Percentiles rank a stretch among this genome's conserved stretches.
Conservation (phyloP, 2,888 invertebrate genomes). For the Eurois occulta region DNA sequence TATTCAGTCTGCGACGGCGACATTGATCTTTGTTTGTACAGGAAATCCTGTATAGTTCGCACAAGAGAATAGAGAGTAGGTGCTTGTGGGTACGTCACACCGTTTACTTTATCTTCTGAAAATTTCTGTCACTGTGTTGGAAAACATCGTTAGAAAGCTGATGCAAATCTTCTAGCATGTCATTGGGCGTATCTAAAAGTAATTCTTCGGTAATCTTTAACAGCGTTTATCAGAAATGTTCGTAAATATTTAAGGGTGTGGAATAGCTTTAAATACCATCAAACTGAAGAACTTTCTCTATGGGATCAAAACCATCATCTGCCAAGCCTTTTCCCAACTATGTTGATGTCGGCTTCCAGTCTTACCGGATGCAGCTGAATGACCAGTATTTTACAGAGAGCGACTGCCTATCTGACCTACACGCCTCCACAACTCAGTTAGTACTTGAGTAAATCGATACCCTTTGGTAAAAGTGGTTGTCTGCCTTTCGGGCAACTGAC, state of each 20-base stretch:
- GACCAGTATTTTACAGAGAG: too few relatives aligned
- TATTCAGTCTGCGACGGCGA: slow-evolving; percentile 83
- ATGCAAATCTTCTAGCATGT: neutral
- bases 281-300: neutral
- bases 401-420: too few relatives aligned
- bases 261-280: neutral
- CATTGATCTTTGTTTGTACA: slow-evolving; percentile 78
- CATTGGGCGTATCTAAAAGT: neutral
- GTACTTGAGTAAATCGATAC: too few relatives aligned
- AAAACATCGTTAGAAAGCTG: neutral
- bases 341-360: too few relatives aligned
- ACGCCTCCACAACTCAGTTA: too few relatives aligned
- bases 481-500: too few relatives aligned
- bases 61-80: neutral
- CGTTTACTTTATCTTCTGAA: neutral
- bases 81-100: neutral
- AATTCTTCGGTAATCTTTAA: neutral
- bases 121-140: neutral
- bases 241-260: neutral
- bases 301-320: too few relatives aligned
- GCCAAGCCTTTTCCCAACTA: too few relatives aligned
- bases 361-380: too few relatives aligned
- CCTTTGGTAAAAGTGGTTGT: too few relatives aligned
- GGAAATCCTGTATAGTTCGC: slow-evolving; percentile 5
- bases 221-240: neutral